phyloP scores from a whole-genome alignment of 1,140 invertebrate species.

The Atopsyche davidsoni region DNA sequence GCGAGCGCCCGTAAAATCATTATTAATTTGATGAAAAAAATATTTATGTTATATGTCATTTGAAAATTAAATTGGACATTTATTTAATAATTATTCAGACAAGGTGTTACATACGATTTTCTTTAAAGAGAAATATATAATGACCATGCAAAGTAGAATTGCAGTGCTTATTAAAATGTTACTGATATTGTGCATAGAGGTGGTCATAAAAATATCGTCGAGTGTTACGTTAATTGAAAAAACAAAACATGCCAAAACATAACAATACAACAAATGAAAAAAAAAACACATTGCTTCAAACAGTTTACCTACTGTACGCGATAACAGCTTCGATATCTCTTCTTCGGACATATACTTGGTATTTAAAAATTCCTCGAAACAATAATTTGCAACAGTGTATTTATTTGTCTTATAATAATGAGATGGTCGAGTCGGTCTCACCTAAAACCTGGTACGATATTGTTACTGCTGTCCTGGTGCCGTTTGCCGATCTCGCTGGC shows the following conservation, averaged over 20 bases:
- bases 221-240: too few species aligned
- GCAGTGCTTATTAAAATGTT: too few species aligned
- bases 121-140: too few species aligned
- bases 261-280: not conserved
- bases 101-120: too few species aligned
- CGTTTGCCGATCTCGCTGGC: slow-evolving; percentile 31
- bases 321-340: not conserved
- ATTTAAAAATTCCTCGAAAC: not conserved
- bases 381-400: not conserved
- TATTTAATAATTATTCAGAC: too few species aligned
- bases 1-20: too few species aligned
- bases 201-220: too few species aligned
- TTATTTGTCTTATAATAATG: not conserved
- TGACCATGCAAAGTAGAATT: too few species aligned
- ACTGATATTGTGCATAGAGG: too few species aligned
- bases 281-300: not conserved
- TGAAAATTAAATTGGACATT: too few species aligned
- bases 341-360: not conserved
- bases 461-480: slow-evolving; percentile 11
- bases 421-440: not conserved
- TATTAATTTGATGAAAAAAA: too few species aligned
- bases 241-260: not conserved
- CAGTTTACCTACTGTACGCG: not conserved
- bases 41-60: too few species aligned
- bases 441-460: slow-evolving; percentile 22